Base-by-base conservation (phyloP, 2,888 invertebrate genomes). In the Abscondita cerata region DNA sequence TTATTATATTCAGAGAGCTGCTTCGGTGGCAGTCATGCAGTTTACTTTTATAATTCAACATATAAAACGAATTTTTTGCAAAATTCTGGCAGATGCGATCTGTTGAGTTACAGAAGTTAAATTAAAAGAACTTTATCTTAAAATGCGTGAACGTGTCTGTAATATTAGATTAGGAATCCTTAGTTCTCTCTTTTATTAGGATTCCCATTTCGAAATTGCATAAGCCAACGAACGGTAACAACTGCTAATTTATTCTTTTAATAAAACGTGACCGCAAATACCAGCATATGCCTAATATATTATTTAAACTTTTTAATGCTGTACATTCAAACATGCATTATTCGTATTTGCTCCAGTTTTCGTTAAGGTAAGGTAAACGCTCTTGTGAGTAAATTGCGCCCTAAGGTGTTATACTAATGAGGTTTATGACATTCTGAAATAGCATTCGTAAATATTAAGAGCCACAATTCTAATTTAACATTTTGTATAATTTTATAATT, bases 51-150 rank as follows among this genome's bases (percentile, higher is more conserved):
- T 56, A 56, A 61, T 61, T 61, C 61, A 61, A 40, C 51, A 47
- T 55, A 61, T 50, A 56, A 34, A 56, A 12, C 41, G 34, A 48
- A 56, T 51, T 56, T 56, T 55, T 47, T 38, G 41, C 25, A 55
- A 55, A 52, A 52, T 47, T 34, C 38, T 31, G 36, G 59, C 53
- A 56, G 52, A 52, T 52, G 52, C 40, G 52, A 57, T 47, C 62
- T 57, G 62, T 59, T 62, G 58, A 58, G 58, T 62, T 59, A 62
- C 52, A 61, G 58, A 68, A 69, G 66, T 66, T 68, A 68, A 69
- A 69, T 69, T 66, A 69, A 69, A 68, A 69, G 66, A 66, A 66
- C 65, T 67, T 65, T 66, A 66, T 69, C 66, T 67, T 65, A 66
- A 67, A 68, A 64, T 63, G 66, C 62, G 59, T 25, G 59, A 56